Percentiles rank a stretch among this genome's conserved stretches.
Evolutionary conservation across 2,888 invertebrate genomes (phyloP).

Genomic region (Pseudococcus longispinus): DNA sequence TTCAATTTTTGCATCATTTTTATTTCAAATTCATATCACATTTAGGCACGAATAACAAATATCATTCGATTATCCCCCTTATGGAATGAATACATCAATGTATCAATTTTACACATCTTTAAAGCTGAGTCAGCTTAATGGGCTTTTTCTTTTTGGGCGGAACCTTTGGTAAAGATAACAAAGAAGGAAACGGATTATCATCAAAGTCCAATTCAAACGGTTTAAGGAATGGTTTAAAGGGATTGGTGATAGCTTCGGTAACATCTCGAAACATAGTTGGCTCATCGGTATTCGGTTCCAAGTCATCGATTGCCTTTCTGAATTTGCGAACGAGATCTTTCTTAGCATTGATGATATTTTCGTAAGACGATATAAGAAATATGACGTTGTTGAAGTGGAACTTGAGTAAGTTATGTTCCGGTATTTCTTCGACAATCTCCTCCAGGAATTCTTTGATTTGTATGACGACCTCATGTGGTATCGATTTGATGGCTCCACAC

Average conservation of each 20-base stretch:
- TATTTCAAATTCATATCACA: not conserved
- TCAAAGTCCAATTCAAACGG: not conserved
- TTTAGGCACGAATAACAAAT: not conserved
- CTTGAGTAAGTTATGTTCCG: constrained; percentile 18
- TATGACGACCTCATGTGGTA: not conserved
- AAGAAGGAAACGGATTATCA: not conserved
- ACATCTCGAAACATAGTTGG: constrained; percentile 10
- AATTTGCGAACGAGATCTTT: not conserved
- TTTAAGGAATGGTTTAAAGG: not conserved
- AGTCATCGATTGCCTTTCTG: not conserved
- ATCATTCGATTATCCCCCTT: not conserved
- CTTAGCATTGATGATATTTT: not conserved
- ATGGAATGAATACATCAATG: not conserved
- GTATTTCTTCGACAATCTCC: not conserved
- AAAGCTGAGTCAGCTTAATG: not conserved
- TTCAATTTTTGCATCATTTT: not conserved
- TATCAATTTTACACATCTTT: not conserved
- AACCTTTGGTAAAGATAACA: not conserved
- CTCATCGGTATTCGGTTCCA: not conserved
- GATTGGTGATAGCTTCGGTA: not conserved
- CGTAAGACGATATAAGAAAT: not conserved
- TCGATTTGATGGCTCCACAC: not conserved
- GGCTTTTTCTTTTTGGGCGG: not conserved
- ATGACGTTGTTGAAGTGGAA: constrained; percentile 10
- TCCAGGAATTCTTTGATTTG: not conserved